Percentiles rank a stretch among this genome's conserved stretches.
phyloP scores from a whole-genome alignment of 2,797 vertebrate species.

The Sebastolobus alascanus region DNA sequence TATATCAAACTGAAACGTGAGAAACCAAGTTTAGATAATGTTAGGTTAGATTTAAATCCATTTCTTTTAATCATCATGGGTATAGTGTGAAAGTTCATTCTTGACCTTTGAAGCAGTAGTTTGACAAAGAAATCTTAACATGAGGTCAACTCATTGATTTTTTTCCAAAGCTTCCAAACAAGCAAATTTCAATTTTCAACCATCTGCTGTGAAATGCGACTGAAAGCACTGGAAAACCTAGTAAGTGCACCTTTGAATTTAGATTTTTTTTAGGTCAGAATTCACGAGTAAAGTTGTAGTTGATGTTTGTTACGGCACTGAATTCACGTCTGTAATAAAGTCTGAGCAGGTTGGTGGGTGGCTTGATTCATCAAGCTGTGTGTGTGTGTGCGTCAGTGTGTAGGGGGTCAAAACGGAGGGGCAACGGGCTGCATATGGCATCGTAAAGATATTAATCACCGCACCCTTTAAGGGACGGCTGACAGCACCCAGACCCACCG shows the following conservation, averaged over 20 bases:
- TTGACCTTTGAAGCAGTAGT: not conserved
- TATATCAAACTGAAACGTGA: not conserved
- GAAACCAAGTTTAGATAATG: not conserved
- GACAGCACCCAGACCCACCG: slow-evolving; percentile 91
- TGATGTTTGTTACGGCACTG: slow-evolving; percentile 14
- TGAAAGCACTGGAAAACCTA: not conserved
- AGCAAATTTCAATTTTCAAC: not conserved
- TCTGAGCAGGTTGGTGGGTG: slow-evolving; percentile 76
- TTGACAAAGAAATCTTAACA: not conserved
- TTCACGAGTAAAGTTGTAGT: not conserved
- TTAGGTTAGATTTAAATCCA: not conserved
- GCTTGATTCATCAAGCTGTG: slow-evolving; percentile 70
- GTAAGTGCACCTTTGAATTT: not conserved
- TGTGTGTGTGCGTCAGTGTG: slow-evolving; percentile 48
- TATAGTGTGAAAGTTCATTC: not conserved
- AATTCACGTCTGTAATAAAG: slow-evolving; percentile 50
- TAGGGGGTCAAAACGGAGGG: slow-evolving; percentile 75
- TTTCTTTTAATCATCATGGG: not conserved
- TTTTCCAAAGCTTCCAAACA: not conserved
- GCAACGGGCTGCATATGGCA: slow-evolving; percentile 88
- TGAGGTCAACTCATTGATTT: no score
- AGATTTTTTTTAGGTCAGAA: not conserved
- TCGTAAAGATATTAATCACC: slow-evolving; percentile 99
- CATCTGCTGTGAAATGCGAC: not conserved
- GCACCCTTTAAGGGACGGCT: slow-evolving; percentile 88